Evolutionary conservation across 2,888 invertebrate genomes (phyloP), one percentile per base, ranked within the genome.

Genomic region (Dioctria rufipes): DNA sequence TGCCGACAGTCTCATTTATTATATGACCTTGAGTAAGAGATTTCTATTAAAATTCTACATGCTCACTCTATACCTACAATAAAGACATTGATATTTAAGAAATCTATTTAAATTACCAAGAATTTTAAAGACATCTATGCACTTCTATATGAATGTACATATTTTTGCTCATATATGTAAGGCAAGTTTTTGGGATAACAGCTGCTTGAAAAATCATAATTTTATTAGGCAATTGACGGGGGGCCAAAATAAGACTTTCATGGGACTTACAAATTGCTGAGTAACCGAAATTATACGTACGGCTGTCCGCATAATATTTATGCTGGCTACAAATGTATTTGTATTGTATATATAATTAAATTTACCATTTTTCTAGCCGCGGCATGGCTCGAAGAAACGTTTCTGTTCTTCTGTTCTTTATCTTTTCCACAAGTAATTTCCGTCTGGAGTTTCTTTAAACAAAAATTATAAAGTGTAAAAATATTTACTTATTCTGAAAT

Each of bases 11-110:
- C 25, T 13, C 9, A 43, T 43, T 73, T 58, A 40, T 60, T 42
- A 13, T 37, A 40, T 73, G 73, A 73, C 73, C 73, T 73, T 73
- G 73, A 40, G 73, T 73, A 73, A 58, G 71, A 25, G 71, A 39
- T 39, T 54, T 71, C 51, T 71, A 8, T 9, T 54, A 11, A 4
- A 4, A 4, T 9, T 40, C 40, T 11, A 58, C 13, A 13, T 42
- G 42, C 73, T 39, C n/a, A 37, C 37, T 39, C 25, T 25, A 25
- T 25, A 25, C 25, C 25, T 25, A 25, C 25, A 25, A 25, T 25
- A 25, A 46, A 42, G 37, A 39, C 60, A 13, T 71, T n/a, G 25
- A 25, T 54, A 58, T 40, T 58, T 42, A 40, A n/a, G 54, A 58
- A 42, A n/a, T 58, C 58, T 73, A 73, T 73, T 54, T 58, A 73